Conservation (phyloP, 2,113 vertebrate genomes). For the Plestiodon gilberti region DNA sequence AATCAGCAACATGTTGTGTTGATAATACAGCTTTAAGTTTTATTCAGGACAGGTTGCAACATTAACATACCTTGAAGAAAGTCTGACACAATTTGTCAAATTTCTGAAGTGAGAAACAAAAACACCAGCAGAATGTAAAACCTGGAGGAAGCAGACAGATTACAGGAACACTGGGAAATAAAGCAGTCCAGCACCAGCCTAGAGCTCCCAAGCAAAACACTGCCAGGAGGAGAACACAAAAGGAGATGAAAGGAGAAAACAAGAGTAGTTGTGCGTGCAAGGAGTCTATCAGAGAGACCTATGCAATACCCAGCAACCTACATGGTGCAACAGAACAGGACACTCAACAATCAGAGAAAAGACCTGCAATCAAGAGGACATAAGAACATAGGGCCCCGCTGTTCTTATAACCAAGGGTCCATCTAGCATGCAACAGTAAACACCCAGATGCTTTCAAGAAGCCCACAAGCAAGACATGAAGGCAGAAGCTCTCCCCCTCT, state of each 20-base stretch:
- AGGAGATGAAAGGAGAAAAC: background rate
- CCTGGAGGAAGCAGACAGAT: background rate
- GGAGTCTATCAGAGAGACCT: background rate
- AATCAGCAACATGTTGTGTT: background rate
- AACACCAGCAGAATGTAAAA: background rate
- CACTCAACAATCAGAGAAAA: background rate
- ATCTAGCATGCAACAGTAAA: no score
- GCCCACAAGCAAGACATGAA: background rate
- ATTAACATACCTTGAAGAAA: background rate
- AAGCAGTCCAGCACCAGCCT: background rate
- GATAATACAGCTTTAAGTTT: background rate
- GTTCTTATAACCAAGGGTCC: background rate
- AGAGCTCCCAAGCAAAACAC: background rate
- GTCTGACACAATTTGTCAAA: background rate
- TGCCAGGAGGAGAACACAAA: background rate
- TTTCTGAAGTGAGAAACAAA: background rate
- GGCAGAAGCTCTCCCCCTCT: background rate
- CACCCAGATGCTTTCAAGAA: background rate
- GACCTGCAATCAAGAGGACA: background rate
- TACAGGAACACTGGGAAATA: rapidly evolving
- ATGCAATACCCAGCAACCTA: background rate
- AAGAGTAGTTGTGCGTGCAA: background rate
- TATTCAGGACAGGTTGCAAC: background rate
- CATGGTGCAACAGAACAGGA: background rate
- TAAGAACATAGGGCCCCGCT: background rate